Base-by-base conservation (phyloP, 1,140 invertebrate species). In the Eriosoma lanigerum region DNA sequence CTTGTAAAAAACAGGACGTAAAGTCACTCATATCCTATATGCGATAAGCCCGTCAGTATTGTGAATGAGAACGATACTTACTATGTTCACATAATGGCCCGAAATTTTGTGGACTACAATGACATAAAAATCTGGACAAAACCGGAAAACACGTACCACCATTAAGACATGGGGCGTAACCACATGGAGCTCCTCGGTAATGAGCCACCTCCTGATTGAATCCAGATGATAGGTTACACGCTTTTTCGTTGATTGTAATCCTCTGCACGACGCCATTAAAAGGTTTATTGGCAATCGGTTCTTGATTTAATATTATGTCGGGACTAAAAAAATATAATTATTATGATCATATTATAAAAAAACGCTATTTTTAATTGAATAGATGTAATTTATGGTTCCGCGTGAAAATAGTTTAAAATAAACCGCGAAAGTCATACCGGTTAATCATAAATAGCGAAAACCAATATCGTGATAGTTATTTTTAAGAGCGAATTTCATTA, bases 211-310 rank as follows among this genome's bases (percentile, higher is more conserved):
- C 88, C 81, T 86, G 84, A 68, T 87, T 86, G 29, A 86, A 85
- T 12, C 86, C 82, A 80, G 87, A 87, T 9, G 85, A 85, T 29
- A 82, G 26, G 17, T 62, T 75, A 12, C 75, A 68, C 10, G 82
- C 58, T 80, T 91, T 90, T 17, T 92, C 93, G 86, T 96, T 96
- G 66, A 96, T 89, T 83, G 92, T 90, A 82, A 97, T 88, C 86
- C 92, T 89, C 87, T 96, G 94, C 82, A 97, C 89, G 6, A 93
- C 93, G 72, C 95, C 95, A 84, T 90, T 89, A 82, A 96, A 91
- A 83, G 93, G 92, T 83, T 89, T 90, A 81, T 88, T 88, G 68
- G 92, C 89, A n/a, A 90, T 91, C 12, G 92, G 89, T 75, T 94
- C 89, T 81, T 89, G 88, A 85, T 93, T 92, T 26, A 93, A 87